phyloP scores from a whole-genome alignment of 2,888 invertebrate species.

The Ormyrus thymus region DNA sequence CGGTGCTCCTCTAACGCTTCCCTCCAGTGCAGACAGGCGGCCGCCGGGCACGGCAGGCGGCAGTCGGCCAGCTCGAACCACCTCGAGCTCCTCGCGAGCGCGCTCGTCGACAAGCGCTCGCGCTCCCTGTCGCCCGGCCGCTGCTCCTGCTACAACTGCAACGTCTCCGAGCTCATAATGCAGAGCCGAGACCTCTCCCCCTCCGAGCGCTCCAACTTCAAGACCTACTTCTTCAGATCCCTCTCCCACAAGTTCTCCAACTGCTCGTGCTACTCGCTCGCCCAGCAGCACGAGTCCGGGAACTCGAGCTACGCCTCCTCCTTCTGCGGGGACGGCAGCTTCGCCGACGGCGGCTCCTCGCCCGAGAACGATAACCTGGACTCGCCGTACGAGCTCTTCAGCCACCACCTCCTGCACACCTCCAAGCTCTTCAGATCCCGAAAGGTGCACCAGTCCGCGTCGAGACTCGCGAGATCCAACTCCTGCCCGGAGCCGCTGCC shows the following conservation, averaged over 20 bases:
- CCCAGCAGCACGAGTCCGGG: constrained; percentile 34
- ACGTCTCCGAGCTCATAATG: constrained; percentile 68
- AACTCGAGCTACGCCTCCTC: constrained; percentile 31
- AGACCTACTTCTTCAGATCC: constrained; percentile 66
- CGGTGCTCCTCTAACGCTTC: background rate
- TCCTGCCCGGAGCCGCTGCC: constrained; percentile 41
- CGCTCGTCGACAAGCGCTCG: constrained; percentile 59
- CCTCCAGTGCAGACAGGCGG: background rate
- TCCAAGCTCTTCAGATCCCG: background rate
- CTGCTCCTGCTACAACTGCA: constrained; percentile 70
- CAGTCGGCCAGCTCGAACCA: constrained; percentile 25
- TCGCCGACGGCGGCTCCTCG: background rate
- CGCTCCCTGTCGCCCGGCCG: constrained; percentile 63
- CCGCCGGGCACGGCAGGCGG: background rate
- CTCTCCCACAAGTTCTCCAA: constrained; percentile 68
- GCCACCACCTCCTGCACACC: constrained; percentile 1
- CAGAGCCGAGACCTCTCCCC: constrained; percentile 66
- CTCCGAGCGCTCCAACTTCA: constrained; percentile 67
- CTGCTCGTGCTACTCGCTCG: constrained; percentile 65
- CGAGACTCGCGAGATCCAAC: constrained; percentile 10
- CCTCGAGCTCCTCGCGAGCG: constrained; percentile 45
- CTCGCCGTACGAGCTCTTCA: background rate
- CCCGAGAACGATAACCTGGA: constrained; percentile 3
- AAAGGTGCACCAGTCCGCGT: background rate
- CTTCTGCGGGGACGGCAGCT: background rate